Evolutionary conservation across 2,888 invertebrate genomes (phyloP).

Genomic region (Rotaria magnacalcarata): DNA sequence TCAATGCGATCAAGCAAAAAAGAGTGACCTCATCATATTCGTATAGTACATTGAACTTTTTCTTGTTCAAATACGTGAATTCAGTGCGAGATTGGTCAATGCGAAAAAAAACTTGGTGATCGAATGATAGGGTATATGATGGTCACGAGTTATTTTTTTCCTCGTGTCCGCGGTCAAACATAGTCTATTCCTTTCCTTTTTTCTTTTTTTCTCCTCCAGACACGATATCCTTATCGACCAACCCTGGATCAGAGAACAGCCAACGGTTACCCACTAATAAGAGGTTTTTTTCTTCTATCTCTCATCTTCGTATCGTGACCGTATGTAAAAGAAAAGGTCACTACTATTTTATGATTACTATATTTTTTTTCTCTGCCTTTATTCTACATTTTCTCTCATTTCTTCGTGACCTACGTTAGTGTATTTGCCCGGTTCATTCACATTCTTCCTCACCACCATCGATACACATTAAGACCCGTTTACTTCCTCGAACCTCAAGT

Average conservation of each 20-base stretch:
- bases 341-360: neutral
- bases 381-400: neutral
- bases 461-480: neutral
- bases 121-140: neutral
- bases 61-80: neutral
- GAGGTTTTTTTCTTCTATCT: neutral
- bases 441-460: conserved; percentile 26
- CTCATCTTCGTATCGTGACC: neutral
- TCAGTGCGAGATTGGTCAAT: neutral
- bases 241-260: neutral
- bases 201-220: neutral
- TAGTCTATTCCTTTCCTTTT: too few relatives aligned
- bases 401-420: neutral
- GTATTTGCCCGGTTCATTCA: neutral
- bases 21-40: too few relatives aligned
- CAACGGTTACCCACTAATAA: neutral
- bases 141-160: conserved; percentile 4
- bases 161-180: neutral
- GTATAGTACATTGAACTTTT: too few relatives aligned
- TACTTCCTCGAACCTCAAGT: neutral
- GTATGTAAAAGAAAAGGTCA: conserved; percentile 5
- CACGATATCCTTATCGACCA: neutral
- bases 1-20: too few relatives aligned
- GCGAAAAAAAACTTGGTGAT: neutral
- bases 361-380: neutral